These are phyloP conservation scores for Hemibagrus guttatus DNA, from an alignment of 2,797 vertebrate genomes.

Conservation along the genomic window DNA sequence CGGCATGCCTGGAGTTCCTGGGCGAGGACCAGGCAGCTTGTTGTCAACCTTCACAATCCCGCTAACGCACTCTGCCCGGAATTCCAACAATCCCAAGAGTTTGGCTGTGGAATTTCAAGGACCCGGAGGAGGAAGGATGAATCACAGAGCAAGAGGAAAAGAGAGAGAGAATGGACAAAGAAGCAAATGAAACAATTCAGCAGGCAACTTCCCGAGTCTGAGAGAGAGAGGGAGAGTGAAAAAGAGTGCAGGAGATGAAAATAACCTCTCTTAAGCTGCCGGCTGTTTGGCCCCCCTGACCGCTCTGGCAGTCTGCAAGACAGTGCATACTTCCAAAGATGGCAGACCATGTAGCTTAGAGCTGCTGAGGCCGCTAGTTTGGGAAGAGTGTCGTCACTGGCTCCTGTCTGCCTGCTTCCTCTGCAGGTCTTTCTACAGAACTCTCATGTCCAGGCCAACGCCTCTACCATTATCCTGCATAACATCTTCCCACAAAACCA, in stretches of 20 bases:
- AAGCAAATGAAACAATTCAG: conserved; percentile 3
- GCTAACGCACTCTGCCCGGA: conserved; percentile 66
- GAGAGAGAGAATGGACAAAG: conserved; percentile 8
- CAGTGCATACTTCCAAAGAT: conserved; percentile 68
- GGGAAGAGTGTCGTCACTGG: conserved; percentile 48
- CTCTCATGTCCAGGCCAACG: not conserved
- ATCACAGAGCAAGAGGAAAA: conserved; percentile 50
- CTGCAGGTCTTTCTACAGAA: conserved; percentile 19
- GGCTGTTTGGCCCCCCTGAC: conserved; percentile 47
- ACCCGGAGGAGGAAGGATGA: conserved; percentile 66
- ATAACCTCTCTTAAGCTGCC: conserved; percentile 62
- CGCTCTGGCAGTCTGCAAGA: conserved; percentile 62
- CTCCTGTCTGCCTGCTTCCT: conserved; percentile 23
- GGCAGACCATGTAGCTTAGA: conserved; percentile 64
- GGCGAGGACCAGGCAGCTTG: conserved; percentile 19
- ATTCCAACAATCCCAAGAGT: conserved; percentile 73
- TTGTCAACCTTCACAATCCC: conserved; percentile 52
- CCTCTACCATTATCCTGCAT: conserved; percentile 28
- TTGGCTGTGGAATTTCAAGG: conserved; percentile 75
- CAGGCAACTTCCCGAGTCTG: not conserved
- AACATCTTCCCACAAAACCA: conserved; percentile 17
- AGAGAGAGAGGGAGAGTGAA: not conserved
- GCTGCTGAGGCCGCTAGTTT: conserved; percentile 61
- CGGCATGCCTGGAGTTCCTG: conserved; percentile 37
- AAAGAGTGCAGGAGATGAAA: conserved; percentile 59